Conservation (phyloP, 2,888 invertebrate genomes). For the Diarsia mendica region DNA sequence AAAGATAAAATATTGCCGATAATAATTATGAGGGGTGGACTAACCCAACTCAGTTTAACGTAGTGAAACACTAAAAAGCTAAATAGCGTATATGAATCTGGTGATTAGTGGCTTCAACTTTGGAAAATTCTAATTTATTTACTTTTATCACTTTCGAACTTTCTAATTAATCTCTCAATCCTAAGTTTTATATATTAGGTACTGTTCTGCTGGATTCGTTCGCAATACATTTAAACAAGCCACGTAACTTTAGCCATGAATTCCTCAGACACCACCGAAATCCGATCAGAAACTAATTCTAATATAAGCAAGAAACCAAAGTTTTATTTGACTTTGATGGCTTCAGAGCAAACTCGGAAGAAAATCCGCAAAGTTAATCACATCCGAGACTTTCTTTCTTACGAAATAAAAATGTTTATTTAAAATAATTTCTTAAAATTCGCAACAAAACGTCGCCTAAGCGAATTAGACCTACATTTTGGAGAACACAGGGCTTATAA, state of each 20-base stretch:
- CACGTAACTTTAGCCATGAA: slow-evolving; percentile 44
- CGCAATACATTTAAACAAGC: slow-evolving; percentile 36
- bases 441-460: slow-evolving; percentile 71
- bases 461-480: slow-evolving; percentile 80
- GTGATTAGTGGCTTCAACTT: neutral
- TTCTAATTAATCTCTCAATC: neutral
- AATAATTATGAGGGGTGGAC: slow-evolving; percentile 38
- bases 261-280: slow-evolving; percentile 51
- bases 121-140: too few relatives aligned
- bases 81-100: neutral
- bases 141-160: neutral
- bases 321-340: slow-evolving; percentile 58
- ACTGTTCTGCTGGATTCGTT: neutral
- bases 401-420: slow-evolving; percentile 59
- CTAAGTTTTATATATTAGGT: neutral
- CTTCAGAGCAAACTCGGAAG: slow-evolving; percentile 49
- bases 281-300: slow-evolving; percentile 61
- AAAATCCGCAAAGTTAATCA: slow-evolving; percentile 61
- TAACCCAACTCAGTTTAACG: neutral
- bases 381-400: slow-evolving; percentile 48
- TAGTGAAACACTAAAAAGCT: neutral
- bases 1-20: slow-evolving; percentile 52
- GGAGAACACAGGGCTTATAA: slow-evolving; percentile 80
- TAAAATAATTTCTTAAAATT: slow-evolving; percentile 68
- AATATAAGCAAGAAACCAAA: slow-evolving; percentile 52